phyloP scores from a whole-genome alignment of 2,797 vertebrate species.

The Mallotus villosus region DNA sequence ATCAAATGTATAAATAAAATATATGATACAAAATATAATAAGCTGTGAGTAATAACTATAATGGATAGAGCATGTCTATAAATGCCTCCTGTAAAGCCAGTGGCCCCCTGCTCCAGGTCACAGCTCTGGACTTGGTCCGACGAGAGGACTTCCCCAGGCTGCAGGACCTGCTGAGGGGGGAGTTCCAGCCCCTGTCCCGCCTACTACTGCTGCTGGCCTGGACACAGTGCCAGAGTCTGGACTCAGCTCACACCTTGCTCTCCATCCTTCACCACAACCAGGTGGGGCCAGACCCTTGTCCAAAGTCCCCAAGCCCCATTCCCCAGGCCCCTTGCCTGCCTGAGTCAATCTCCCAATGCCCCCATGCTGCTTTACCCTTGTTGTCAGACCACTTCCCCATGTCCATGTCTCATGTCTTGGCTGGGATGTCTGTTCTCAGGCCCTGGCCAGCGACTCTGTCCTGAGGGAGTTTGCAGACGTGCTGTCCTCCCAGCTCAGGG shows the following conservation, averaged over 20 bases:
- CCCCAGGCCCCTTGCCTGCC: too few species aligned
- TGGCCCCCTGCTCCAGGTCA: constrained; percentile 71
- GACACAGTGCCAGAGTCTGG: constrained; percentile 88
- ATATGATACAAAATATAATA: too few species aligned
- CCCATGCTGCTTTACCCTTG: neutral
- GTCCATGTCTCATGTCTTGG: neutral
- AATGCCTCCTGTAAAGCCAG: too few species aligned
- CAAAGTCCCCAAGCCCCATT: too few species aligned
- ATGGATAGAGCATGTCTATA: too few species aligned
- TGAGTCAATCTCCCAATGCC: too few species aligned
- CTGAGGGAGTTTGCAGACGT: constrained; percentile 87
- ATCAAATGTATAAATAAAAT: too few species aligned
- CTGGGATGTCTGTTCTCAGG: constrained; percentile 56
- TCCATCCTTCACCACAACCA: constrained; percentile 79
- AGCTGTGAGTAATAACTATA: too few species aligned
- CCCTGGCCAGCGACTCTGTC: constrained; percentile 78
- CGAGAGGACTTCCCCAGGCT: constrained; percentile 85
- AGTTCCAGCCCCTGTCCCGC: constrained; percentile 88
- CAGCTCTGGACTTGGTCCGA: constrained; percentile 86
- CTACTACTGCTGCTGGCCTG: constrained; percentile 93
- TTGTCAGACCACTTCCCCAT: neutral
- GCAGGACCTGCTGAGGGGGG: constrained; percentile 75
- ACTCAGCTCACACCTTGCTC: constrained; percentile 83
- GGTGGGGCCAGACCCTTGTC: constrained; percentile 63
- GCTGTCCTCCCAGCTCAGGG: constrained; percentile 83